These are phyloP conservation scores for Takifugu ocellatus DNA, from an alignment of 2,797 vertebrate species.

Conservation along the genomic window DNA sequence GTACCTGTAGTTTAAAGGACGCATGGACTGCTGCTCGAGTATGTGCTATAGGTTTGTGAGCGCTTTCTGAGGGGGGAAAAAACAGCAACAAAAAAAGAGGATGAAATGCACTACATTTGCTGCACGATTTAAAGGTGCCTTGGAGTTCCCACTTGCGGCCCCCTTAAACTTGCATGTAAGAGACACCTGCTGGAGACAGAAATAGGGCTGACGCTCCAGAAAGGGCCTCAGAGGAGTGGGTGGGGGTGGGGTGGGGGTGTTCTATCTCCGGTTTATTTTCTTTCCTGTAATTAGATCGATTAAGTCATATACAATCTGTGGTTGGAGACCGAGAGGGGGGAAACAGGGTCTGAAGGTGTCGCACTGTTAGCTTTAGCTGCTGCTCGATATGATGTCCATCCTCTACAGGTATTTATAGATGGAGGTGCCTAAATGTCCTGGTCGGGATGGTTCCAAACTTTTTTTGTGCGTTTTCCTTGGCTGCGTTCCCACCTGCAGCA, in stretches of 20 bases:
- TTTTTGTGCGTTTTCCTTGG: slow-evolving; percentile 13
- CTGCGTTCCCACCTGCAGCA: slow-evolving; percentile 58
- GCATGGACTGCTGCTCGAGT: slow-evolving; percentile 71
- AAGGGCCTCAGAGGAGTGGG: slow-evolving; percentile 54
- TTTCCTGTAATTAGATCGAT: slow-evolving; percentile 75
- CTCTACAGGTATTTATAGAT: slow-evolving; percentile 53
- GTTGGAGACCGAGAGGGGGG: slow-evolving; percentile 61
- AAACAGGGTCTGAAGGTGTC: slow-evolving; percentile 40
- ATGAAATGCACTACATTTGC: slow-evolving; percentile 73
- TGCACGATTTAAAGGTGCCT: slow-evolving; percentile 81
- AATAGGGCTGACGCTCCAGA: slow-evolving; percentile 78
- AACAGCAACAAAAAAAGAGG: not conserved
- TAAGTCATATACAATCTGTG: slow-evolving; percentile 69
- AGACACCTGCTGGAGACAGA: slow-evolving; percentile 78
- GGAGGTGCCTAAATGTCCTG: slow-evolving; percentile 57
- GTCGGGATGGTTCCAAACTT: slow-evolving; percentile 6
- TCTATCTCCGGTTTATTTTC: slow-evolving; percentile 76
- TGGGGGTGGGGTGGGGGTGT: slow-evolving; percentile 24
- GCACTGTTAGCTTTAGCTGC: slow-evolving; percentile 42
- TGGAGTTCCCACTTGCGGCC: slow-evolving; percentile 72
- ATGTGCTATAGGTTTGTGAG: slow-evolving; percentile 51
- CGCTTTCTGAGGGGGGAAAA: slow-evolving; percentile 29
- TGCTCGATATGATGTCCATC: slow-evolving; percentile 50
- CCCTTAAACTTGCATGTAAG: slow-evolving; percentile 79
- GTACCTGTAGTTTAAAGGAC: slow-evolving; percentile 61